Conservation (phyloP, 1,140 invertebrate genomes). For the Plutomurus gul region DNA sequence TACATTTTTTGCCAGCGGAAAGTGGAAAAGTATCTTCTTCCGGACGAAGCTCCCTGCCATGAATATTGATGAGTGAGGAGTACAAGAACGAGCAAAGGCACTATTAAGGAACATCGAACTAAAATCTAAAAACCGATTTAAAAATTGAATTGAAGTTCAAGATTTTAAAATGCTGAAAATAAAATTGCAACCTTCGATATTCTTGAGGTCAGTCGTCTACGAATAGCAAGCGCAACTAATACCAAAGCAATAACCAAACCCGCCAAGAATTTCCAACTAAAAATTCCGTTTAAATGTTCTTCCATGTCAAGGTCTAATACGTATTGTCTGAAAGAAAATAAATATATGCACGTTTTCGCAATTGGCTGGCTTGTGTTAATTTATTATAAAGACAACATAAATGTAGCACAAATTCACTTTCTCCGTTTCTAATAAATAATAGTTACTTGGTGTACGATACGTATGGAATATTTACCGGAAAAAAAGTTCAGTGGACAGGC, state of each 20-base stretch:
- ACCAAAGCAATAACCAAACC: not conserved
- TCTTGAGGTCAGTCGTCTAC: not conserved
- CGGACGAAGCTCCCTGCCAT: not conserved
- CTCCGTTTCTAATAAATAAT: not conserved
- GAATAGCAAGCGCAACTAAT: not conserved
- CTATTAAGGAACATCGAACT: not conserved
- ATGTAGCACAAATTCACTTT: not conserved
- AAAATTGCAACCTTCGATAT: not conserved
- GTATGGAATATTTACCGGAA: not conserved
- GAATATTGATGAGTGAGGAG: not conserved
- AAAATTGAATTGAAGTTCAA: not conserved
- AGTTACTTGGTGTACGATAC: too few species aligned
- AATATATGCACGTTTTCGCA: not conserved
- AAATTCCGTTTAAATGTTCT: not conserved
- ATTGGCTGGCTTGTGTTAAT: not conserved
- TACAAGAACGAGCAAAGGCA: not conserved
- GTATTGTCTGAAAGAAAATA: not conserved
- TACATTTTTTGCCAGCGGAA: not conserved
- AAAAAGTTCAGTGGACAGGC: slow-evolving; percentile 24
- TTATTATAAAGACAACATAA: not conserved
- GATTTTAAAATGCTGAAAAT: not conserved
- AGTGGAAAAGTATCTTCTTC: not conserved
- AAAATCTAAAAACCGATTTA: not conserved
- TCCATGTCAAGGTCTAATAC: not conserved
- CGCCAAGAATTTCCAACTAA: not conserved